These are phyloP conservation scores for Merodon equestris DNA, from an alignment of 2,888 invertebrate species.

Conservation along the genomic window DNA sequence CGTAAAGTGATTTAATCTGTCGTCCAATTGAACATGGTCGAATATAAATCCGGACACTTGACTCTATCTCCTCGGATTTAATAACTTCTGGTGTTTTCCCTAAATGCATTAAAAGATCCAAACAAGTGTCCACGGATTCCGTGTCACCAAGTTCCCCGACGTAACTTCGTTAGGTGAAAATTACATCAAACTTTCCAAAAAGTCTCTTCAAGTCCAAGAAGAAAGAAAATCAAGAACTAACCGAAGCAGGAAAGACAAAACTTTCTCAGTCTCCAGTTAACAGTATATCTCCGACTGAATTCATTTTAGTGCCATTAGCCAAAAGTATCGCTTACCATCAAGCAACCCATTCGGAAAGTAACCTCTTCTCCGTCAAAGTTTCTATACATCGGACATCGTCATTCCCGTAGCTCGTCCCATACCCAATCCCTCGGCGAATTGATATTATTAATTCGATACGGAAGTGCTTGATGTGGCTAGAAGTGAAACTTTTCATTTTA, in stretches of 20 bases:
- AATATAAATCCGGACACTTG: not conserved
- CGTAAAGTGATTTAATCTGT: no score
- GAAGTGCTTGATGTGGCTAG: slow-evolving; percentile 35
- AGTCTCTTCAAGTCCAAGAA: not conserved
- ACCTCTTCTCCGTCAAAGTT: slow-evolving; percentile 21
- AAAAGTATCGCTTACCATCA: slow-evolving; percentile 54
- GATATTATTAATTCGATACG: slow-evolving; percentile 66
- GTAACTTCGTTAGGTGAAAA: slow-evolving; percentile 60
- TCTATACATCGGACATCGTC: slow-evolving; percentile 50
- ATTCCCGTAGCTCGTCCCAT: slow-evolving; percentile 8
- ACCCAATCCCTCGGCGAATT: slow-evolving; percentile 40
- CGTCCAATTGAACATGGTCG: not conserved
- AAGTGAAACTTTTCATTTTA: slow-evolving; percentile 28
- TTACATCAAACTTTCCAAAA: slow-evolving; percentile 57
- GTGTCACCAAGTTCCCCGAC: not conserved
- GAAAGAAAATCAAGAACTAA: no score
- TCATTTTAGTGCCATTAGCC: slow-evolving; percentile 56
- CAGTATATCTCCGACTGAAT: no score
- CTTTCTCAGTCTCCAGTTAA: slow-evolving; percentile 40
- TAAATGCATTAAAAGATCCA: slow-evolving; percentile 13
- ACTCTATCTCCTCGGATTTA: not conserved
- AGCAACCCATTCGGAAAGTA: not conserved
- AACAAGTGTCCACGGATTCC: slow-evolving; percentile 1
- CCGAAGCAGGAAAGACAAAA: not conserved
- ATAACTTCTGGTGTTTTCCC: not conserved